Percentiles rank a stretch among this genome's conserved stretches.
Conservation (phyloP, 2,113 vertebrate genomes). For the Dasyurus viverrinus region DNA sequence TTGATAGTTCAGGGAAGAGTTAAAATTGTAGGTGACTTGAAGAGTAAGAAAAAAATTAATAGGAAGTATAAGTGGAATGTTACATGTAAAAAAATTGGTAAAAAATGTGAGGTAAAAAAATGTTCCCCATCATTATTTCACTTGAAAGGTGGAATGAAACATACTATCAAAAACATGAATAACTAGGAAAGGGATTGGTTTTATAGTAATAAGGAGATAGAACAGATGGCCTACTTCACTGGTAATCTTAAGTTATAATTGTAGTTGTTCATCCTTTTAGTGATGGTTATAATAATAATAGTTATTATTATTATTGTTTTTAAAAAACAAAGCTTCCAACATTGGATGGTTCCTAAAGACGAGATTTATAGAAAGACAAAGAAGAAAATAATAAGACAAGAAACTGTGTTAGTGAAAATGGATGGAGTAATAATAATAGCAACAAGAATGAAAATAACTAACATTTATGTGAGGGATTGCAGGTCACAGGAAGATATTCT, state of each 20-base stretch:
- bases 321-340: background rate
- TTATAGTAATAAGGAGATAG: background rate
- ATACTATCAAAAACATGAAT: background rate
- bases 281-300: background rate
- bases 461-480: background rate
- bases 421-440: background rate
- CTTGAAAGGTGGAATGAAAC: background rate
- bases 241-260: background rate
- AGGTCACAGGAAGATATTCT: background rate
- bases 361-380: background rate
- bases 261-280: background rate
- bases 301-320: background rate
- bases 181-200: background rate
- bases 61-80: background rate
- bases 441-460: background rate
- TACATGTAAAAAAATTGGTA: background rate
- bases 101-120: background rate
- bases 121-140: background rate
- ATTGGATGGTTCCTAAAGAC: background rate
- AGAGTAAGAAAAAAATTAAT: background rate
- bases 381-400: background rate
- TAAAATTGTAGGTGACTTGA: background rate
- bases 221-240: background rate
- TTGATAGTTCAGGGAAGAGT: background rate
- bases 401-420: background rate